phyloP scores from a whole-genome alignment of 2,113 vertebrate genomes.

The Oreamnos americanus region DNA sequence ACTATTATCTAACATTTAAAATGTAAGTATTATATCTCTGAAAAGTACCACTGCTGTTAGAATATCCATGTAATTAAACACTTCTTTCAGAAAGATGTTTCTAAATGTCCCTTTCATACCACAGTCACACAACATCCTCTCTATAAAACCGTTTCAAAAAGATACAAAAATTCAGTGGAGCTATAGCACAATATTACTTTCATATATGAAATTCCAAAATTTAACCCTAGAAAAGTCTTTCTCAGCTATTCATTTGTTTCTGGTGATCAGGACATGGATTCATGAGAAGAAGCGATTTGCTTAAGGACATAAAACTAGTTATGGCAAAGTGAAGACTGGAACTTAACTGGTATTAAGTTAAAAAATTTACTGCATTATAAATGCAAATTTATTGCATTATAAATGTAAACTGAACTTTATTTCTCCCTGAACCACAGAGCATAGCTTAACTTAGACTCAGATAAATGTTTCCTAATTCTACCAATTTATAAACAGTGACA shows the following conservation, averaged over 20 bases:
- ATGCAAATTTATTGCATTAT: not conserved
- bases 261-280: not conserved
- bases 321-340: conserved; percentile 11
- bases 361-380: not conserved
- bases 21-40: not conserved
- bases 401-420: not conserved
- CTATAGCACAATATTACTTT: not conserved
- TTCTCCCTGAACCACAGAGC: not conserved
- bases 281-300: not conserved
- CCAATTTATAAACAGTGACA: not conserved
- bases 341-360: not conserved
- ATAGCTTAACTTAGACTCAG: not conserved
- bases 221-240: not conserved
- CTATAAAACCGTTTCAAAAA: not conserved
- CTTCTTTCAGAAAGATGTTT: not conserved
- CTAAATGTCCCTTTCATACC: not conserved
- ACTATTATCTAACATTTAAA: not conserved
- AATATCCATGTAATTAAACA: not conserved
- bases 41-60: not conserved
- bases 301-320: not conserved
- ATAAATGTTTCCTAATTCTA: conserved; percentile 4
- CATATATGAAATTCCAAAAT: not conserved
- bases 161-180: not conserved
- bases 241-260: not conserved
- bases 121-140: not conserved